Base-by-base conservation (phyloP, 2,113 vertebrate genomes). In the Cyrtonyx montezumae region DNA sequence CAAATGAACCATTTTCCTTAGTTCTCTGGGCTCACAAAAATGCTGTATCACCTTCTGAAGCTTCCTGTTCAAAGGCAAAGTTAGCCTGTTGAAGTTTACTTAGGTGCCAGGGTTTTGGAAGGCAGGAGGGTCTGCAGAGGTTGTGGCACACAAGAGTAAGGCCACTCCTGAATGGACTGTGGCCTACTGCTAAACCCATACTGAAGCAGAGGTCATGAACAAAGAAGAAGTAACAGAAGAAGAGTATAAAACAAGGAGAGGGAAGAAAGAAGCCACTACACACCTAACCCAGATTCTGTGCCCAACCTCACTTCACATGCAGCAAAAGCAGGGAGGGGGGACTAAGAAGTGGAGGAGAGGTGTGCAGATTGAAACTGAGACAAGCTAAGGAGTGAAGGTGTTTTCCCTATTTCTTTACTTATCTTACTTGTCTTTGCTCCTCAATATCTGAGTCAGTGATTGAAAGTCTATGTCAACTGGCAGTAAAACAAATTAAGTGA, bases 361-460 rank as follows among this genome's bases (percentile, higher is more conserved):
- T 58, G 4, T 42, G 21, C 23, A 18, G 8, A 49, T 34, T 49
- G 67, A 63, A 71, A 53, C 2, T 68, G 28, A 82, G 26, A 42
- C 8, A 65, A 34, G 7, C 0, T 0, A 49, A 84, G 11, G 19
- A 68, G 1, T 8, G 49, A 59, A 56, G 12, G 13, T 25, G 12
- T 79, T 87, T 78, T 79, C 46, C 15, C 5, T 25, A 6, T 40
- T 12, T 91, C 40, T 59, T 62, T 71, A 67, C 51, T 28, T 51
- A 53, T 75, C 51, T 28, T 51, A 53, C 70, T 10, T 36, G 55
- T 40, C 20, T 13, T 62, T 87, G 28, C 23, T 63, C 66, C 55
- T 65, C n/a, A 93, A 42, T 28, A 81, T 10, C 16, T 2, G 1
- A 81, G 58, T 42, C 15, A 70, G 20, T 36, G 20, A 53, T 67